A percentile compares a stretch with the other conserved stretches of the same genome.
These are phyloP conservation scores for Carcharodon carcharias DNA, from an alignment of 2,797 vertebrate species.

Conservation along the genomic window DNA sequence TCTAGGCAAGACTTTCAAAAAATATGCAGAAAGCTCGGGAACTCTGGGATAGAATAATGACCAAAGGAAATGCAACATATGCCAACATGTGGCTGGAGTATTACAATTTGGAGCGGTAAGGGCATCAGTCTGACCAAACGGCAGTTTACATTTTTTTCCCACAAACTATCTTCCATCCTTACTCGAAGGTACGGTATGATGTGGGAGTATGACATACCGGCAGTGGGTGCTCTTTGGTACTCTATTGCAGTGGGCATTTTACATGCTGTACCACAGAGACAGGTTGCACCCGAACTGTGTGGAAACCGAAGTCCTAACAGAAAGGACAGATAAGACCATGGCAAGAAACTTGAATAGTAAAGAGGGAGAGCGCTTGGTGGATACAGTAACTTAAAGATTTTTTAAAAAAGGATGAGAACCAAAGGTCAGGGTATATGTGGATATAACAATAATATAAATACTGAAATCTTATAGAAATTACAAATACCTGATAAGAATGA, in stretches of 20 bases:
- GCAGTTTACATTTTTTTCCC: neutral
- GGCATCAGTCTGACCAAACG: neutral
- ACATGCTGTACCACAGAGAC: neutral
- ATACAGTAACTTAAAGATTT: neutral
- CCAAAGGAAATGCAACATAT: conserved; percentile 89
- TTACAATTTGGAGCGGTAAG: conserved; percentile 87
- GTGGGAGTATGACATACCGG: neutral
- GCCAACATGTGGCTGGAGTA: conserved; percentile 99
- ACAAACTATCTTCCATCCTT: neutral
- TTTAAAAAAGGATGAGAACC: neutral
- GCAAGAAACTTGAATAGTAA: neutral
- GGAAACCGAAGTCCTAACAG: neutral
- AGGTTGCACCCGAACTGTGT: neutral
- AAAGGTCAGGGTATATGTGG: neutral
- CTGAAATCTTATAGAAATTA: neutral
- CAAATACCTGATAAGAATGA: neutral
- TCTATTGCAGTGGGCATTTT: neutral
- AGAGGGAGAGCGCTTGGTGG: neutral
- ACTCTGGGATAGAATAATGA: conserved; percentile 96
- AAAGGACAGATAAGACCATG: neutral
- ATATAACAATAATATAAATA: neutral
- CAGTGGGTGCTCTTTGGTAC: neutral
- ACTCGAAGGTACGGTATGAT: neutral
- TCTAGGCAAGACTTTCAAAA: conserved; percentile 83
- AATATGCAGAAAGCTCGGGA: conserved; percentile 97